Conservation (phyloP, 2,888 invertebrate genomes). For the Cantharis nigra region DNA sequence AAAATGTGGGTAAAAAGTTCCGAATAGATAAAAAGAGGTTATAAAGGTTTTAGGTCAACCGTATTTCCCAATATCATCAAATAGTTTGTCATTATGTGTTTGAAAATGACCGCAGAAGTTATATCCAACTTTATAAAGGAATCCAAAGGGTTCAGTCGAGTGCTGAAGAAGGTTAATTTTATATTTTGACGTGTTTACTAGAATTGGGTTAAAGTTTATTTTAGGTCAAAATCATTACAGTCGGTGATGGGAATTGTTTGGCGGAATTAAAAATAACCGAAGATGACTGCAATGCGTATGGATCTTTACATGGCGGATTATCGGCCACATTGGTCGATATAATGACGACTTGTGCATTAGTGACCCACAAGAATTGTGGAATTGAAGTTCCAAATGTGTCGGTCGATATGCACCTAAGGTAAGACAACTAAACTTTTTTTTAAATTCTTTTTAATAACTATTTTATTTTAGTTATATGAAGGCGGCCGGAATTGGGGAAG, state of each 20-base stretch:
- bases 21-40: not conserved
- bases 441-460: not conserved
- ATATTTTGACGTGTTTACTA: not conserved
- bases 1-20: too few relatives aligned
- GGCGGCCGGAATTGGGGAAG: constrained; percentile 77
- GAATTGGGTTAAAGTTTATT: not conserved
- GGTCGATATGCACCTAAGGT: constrained; percentile 55
- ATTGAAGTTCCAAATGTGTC: not conserved
- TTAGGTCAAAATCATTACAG: not conserved
- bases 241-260: not conserved
- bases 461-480: constrained; percentile 70
- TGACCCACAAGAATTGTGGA: not conserved
- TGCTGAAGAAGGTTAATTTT: not conserved
- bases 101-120: not conserved
- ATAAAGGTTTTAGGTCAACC: too few relatives aligned
- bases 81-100: not conserved
- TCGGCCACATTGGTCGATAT: constrained; percentile 80
- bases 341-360: not conserved
- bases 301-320: constrained; percentile 84
- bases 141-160: not conserved
- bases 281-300: constrained; percentile 75
- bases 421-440: not conserved
- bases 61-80: too few relatives aligned
- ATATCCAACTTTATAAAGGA: not conserved
- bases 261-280: constrained; percentile 76